Conservation (phyloP, 2,797 vertebrate species). For the Coregonus suidteri region DNA sequence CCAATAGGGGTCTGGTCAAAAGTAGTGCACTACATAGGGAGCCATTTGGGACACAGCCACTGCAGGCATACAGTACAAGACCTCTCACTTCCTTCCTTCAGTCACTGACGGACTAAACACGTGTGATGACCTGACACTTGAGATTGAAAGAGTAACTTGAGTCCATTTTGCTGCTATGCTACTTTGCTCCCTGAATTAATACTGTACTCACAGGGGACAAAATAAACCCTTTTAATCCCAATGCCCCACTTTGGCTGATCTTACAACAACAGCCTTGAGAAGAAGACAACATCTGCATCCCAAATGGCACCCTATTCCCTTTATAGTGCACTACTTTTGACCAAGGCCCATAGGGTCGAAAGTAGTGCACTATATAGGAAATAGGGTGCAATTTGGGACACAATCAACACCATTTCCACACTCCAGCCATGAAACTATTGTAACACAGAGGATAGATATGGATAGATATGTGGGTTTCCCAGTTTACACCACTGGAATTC, state of each 20-base stretch:
- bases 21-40: background rate
- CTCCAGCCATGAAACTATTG: slow-evolving; percentile 52
- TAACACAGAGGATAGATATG: slow-evolving; percentile 19
- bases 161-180: slow-evolving; percentile 45
- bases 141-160: slow-evolving; percentile 62
- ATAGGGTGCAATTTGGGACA: background rate
- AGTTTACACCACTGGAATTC: slow-evolving; percentile 51
- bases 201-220: slow-evolving; percentile 45
- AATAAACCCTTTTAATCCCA: slow-evolving; percentile 66
- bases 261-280: slow-evolving; percentile 57
- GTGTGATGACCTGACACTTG: slow-evolving; percentile 48
- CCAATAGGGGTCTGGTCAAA: background rate
- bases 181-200: slow-evolving; percentile 65
- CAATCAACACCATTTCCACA: slow-evolving; percentile 34
- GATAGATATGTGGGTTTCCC: background rate
- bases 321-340: background rate
- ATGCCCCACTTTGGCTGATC: slow-evolving; percentile 63
- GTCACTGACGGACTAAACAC: slow-evolving; percentile 39
- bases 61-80: background rate
- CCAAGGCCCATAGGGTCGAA: no score
- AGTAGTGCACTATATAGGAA: background rate
- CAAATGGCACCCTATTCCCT: background rate
- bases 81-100: slow-evolving; percentile 37
- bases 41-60: background rate
- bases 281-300: slow-evolving; percentile 39